These are phyloP conservation scores for Eptesicus fuscus DNA, from an alignment of 2,113 vertebrate species.

Conservation along the genomic window DNA sequence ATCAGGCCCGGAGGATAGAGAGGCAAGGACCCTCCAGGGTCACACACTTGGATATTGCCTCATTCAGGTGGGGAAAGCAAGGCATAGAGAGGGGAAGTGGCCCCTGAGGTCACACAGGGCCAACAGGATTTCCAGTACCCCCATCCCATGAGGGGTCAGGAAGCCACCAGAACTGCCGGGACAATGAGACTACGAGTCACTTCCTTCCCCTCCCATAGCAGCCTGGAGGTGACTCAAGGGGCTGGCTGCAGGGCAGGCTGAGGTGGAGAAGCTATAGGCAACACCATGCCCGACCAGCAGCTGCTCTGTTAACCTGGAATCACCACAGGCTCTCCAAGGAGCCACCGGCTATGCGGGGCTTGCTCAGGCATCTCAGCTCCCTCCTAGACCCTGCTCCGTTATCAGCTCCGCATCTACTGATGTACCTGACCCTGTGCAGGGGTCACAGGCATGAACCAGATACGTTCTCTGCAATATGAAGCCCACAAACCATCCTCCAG, in stretches of 20 bases:
- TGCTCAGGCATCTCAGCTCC: background rate
- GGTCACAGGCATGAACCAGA: background rate
- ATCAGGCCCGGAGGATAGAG: background rate
- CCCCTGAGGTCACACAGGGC: background rate
- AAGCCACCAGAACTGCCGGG: background rate
- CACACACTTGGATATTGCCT: background rate
- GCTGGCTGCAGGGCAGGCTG: background rate
- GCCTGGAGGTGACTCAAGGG: background rate
- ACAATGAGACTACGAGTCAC: background rate
- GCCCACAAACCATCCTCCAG: background rate
- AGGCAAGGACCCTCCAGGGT: rapidly evolving
- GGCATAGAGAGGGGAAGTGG: background rate
- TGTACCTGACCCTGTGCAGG: background rate
- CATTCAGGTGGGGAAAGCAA: background rate
- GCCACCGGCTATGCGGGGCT: rapidly evolving
- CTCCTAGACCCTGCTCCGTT: background rate
- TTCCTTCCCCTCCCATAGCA: background rate
- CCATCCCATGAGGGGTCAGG: background rate
- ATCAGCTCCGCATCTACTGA: background rate
- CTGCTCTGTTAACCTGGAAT: rapidly evolving
- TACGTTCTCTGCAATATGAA: background rate
- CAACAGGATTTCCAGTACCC: background rate
- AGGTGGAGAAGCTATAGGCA: background rate
- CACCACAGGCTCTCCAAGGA: background rate
- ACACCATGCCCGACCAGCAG: rapidly evolving